Percentiles rank a stretch among this genome's conserved stretches.
Evolutionary conservation across 1,140 invertebrate species (phyloP).

Genomic region (Agrilus planipennis): DNA sequence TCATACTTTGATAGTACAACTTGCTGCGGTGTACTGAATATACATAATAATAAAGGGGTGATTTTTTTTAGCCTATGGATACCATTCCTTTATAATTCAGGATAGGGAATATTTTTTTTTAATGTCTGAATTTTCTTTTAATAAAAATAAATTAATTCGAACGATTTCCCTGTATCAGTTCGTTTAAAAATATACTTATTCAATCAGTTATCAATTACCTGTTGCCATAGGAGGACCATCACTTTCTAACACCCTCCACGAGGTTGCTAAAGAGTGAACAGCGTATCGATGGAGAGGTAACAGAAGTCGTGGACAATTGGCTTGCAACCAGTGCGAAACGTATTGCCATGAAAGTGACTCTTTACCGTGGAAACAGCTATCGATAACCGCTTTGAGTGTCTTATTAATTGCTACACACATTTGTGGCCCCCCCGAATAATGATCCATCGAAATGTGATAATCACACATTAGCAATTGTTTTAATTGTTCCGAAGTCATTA

Average conservation of each 20-base stretch:
- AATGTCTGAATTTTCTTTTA: too few relatives aligned
- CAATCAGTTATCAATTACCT: too few relatives aligned
- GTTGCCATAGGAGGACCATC: conserved; percentile 37
- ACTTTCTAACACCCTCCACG: conserved; percentile 52
- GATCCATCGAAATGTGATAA: conserved; percentile 64
- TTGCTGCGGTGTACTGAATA: too few relatives aligned
- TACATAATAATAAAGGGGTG: too few relatives aligned
- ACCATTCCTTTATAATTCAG: too few relatives aligned
- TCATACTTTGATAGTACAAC: too few relatives aligned
- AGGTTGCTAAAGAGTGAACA: conserved; percentile 64
- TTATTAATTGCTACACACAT: conserved; percentile 47
- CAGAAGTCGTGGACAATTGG: conserved; percentile 61
- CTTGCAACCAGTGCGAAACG: conserved; percentile 65
- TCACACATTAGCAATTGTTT: conserved; percentile 52
- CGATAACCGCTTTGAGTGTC: conserved; percentile 55
- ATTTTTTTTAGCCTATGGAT: too few relatives aligned
- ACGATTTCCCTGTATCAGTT: too few relatives aligned
- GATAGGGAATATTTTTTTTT: too few relatives aligned
- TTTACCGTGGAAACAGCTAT: conserved; percentile 70
- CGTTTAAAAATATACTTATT: too few relatives aligned
- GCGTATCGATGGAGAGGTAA: conserved; percentile 61
- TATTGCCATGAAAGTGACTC: conserved; percentile 57
- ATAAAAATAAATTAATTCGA: too few relatives aligned
- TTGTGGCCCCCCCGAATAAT: conserved; percentile 50
- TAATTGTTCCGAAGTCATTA: conserved; percentile 45